Conservation (phyloP, 2,888 invertebrate species). For the Leucania comma region DNA sequence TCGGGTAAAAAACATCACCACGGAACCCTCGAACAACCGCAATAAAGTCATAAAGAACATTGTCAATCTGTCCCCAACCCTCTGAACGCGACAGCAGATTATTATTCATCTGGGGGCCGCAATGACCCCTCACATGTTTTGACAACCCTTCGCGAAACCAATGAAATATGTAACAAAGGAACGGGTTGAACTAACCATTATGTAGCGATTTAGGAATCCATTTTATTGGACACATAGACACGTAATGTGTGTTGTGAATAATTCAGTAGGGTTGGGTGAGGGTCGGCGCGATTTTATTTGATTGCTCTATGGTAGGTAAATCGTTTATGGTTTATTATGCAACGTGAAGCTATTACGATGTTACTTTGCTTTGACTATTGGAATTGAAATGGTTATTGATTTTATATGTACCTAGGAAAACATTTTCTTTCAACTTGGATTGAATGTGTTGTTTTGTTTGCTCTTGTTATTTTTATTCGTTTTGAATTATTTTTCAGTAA, state of each 20-base stretch:
- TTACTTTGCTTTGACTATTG: slow-evolving; percentile 49
- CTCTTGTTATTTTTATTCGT: not conserved
- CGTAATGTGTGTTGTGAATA: slow-evolving; percentile 77
- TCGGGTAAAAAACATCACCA: slow-evolving; percentile 32
- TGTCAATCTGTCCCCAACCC: slow-evolving; percentile 66
- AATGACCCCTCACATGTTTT: slow-evolving; percentile 79
- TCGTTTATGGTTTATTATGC: slow-evolving; percentile 70
- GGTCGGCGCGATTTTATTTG: slow-evolving; percentile 72
- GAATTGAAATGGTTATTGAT: slow-evolving; percentile 42
- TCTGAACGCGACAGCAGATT: slow-evolving; percentile 70
- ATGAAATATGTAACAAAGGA: slow-evolving; percentile 87
- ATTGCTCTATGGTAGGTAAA: slow-evolving; percentile 75
- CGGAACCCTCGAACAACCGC: slow-evolving; percentile 28
- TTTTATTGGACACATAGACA: slow-evolving; percentile 78
- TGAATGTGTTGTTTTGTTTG: not conserved
- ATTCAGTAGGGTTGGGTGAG: slow-evolving; percentile 71
- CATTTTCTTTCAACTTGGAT: not conserved
- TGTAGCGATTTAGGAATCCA: slow-evolving; percentile 76
- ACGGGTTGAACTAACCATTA: slow-evolving; percentile 79
- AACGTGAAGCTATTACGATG: slow-evolving; percentile 44
- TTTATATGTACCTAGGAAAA: slow-evolving; percentile 15
- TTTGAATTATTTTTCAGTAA: no score
- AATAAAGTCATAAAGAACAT: slow-evolving; percentile 56
- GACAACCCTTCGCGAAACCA: slow-evolving; percentile 79
- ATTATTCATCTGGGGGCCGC: slow-evolving; percentile 72